Percentiles rank a stretch among this genome's conserved stretches.
Conservation (phyloP, 2,888 invertebrate species). For the Mechanitis messenoides region DNA sequence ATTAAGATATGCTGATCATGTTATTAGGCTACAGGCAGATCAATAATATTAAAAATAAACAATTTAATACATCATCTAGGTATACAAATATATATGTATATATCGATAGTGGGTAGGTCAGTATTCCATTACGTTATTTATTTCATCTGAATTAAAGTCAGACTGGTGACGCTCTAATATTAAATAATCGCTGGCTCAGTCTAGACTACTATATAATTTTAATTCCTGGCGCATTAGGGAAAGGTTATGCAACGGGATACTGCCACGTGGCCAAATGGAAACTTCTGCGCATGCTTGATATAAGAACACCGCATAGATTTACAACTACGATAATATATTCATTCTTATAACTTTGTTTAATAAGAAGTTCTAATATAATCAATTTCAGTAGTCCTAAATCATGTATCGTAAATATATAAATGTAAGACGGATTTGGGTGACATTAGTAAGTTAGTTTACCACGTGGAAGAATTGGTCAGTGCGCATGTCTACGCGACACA, state of each 20-base stretch:
- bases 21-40: too few relatives aligned
- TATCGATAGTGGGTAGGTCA: too few relatives aligned
- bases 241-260: constrained; percentile 69
- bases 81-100: too few relatives aligned
- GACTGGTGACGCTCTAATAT: background rate
- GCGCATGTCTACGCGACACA: constrained; percentile 66
- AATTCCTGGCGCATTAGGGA: constrained; percentile 32
- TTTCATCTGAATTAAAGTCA: too few relatives aligned
- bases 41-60: too few relatives aligned
- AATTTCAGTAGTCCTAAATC: too few relatives aligned
- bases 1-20: too few relatives aligned
- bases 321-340: background rate
- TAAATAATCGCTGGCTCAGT: background rate
- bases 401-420: too few relatives aligned
- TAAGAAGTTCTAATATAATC: too few relatives aligned
- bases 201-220: background rate
- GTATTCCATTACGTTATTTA: too few relatives aligned
- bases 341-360: too few relatives aligned
- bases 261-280: constrained; percentile 59
- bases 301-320: constrained; percentile 9
- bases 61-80: too few relatives aligned
- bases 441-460: constrained; percentile 33
- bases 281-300: constrained; percentile 55
- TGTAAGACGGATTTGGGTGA: background rate
- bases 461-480: constrained; percentile 52